phyloP scores from a whole-genome alignment of 2,113 vertebrate genomes.

The Phylloscopus trochiloides region DNA sequence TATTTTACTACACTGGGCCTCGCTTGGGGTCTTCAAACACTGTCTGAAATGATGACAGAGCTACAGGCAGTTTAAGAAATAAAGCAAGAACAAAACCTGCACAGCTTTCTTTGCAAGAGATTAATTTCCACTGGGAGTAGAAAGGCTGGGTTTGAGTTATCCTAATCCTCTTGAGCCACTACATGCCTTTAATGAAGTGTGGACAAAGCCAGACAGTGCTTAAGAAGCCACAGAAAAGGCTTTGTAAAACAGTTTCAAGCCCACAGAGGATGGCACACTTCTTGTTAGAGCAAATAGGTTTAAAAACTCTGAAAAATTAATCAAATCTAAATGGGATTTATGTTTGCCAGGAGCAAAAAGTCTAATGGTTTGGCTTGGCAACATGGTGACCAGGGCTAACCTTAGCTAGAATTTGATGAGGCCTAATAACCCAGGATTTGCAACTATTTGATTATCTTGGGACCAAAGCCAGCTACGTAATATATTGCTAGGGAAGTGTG shows the following conservation, averaged over 20 bases:
- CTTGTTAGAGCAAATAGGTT: background rate
- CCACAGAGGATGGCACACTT: background rate
- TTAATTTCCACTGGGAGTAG: background rate
- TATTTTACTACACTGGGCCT: background rate
- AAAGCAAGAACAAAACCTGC: conserved; percentile 17
- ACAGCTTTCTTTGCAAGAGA: conserved; percentile 13
- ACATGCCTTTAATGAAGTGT: conserved; percentile 38
- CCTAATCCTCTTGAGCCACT: conserved; percentile 47
- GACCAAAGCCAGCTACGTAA: background rate
- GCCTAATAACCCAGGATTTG: background rate
- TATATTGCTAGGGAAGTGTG: background rate
- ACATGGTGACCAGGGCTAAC: background rate
- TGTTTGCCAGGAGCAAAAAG: background rate
- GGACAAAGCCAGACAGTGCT: conserved; percentile 26
- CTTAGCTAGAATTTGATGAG: background rate
- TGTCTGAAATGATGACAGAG: background rate
- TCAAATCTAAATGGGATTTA: background rate
- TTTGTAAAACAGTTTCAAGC: background rate
- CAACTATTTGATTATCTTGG: background rate
- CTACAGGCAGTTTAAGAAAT: background rate
- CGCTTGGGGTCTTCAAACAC: background rate
- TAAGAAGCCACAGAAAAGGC: conserved; percentile 7
- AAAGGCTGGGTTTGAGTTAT: conserved; percentile 13
- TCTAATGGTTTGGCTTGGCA: background rate
- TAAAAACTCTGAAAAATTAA: conserved; percentile 10